Evolutionary conservation across 92 coral and sea anemone species (phyloP).

Genomic region (Paragorgia papillata): DNA sequence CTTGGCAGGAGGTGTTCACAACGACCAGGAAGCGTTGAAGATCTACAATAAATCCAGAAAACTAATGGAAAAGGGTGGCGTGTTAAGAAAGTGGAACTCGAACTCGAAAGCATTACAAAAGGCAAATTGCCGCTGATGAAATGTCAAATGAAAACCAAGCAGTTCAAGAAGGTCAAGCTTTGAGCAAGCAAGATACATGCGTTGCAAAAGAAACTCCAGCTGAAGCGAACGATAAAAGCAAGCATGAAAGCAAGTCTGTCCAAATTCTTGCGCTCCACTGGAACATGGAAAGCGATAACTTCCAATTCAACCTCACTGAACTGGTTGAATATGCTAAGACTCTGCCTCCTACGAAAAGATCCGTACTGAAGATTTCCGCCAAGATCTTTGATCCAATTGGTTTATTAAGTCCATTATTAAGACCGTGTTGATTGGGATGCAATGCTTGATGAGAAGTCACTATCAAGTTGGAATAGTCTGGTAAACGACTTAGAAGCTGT

Average conservation of each 20-base stretch:
- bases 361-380: constrained; percentile 57
- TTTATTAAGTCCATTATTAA: too few species aligned
- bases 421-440: constrained; percentile 49
- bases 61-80: constrained; percentile 55
- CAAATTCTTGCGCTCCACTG: constrained; percentile 35
- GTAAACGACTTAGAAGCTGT: constrained; percentile 3
- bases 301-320: constrained; percentile 42
- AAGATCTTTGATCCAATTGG: constrained; percentile 65
- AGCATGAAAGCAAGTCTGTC: constrained; percentile 50
- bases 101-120: constrained; percentile 45
- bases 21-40: too few species aligned
- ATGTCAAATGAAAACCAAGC: not conserved
- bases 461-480: not conserved
- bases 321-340: constrained; percentile 21
- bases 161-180: not conserved
- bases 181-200: constrained; percentile 11
- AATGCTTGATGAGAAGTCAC: not conserved
- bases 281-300: constrained; percentile 37
- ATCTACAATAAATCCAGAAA: constrained; percentile 34
- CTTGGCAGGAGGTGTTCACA: constrained; percentile 13
- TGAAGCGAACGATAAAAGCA: constrained; percentile 46
- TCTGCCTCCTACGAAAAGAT: constrained; percentile 50
- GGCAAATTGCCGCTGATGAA: constrained; percentile 38
- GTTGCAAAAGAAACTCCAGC: not conserved
- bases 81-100: constrained; percentile 63